Evolutionary conservation across 2,888 invertebrate species (phyloP).

Genomic region (Ochropleura leucogaster): DNA sequence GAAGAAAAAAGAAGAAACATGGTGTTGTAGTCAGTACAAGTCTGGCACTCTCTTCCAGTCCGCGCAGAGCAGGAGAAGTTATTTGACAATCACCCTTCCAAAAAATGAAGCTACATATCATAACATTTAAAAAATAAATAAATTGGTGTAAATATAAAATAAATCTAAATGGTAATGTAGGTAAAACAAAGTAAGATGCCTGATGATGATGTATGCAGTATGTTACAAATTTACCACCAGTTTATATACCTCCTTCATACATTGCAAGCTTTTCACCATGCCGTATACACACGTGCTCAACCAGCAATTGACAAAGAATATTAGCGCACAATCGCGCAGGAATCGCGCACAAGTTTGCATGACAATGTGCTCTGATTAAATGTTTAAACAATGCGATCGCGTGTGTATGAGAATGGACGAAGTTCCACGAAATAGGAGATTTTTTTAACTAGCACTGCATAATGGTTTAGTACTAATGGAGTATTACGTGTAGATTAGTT

Average conservation of each 20-base stretch:
- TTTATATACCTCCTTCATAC: not conserved
- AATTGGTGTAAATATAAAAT: too few species aligned
- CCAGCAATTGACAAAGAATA: conserved; percentile 18
- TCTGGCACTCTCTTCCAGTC: too few species aligned
- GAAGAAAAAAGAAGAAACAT: too few species aligned
- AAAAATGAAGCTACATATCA: too few species aligned
- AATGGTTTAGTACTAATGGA: conserved; percentile 28
- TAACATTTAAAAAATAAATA: too few species aligned
- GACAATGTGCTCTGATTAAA: conserved; percentile 55
- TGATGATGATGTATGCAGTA: too few species aligned
- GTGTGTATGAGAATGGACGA: conserved; percentile 50
- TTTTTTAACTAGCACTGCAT: conserved; percentile 37
- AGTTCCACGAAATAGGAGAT: conserved; percentile 41
- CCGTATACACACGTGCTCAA: not conserved
- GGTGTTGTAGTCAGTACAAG: too few species aligned
- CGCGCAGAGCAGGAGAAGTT: too few species aligned
- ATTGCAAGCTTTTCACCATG: conserved; percentile 18
- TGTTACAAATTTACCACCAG: not conserved
- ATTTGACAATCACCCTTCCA: too few species aligned
- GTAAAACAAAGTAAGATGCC: too few species aligned
- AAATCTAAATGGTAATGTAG: too few species aligned
- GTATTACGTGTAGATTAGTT: conserved; percentile 35
- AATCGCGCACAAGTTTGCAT: conserved; percentile 51
- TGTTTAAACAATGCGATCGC: conserved; percentile 57
- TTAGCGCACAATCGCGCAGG: conserved; percentile 32